These are phyloP conservation scores for Scolopax bukidnonensis DNA, from an alignment of 2,797 vertebrate species.

Conservation along the genomic window DNA sequence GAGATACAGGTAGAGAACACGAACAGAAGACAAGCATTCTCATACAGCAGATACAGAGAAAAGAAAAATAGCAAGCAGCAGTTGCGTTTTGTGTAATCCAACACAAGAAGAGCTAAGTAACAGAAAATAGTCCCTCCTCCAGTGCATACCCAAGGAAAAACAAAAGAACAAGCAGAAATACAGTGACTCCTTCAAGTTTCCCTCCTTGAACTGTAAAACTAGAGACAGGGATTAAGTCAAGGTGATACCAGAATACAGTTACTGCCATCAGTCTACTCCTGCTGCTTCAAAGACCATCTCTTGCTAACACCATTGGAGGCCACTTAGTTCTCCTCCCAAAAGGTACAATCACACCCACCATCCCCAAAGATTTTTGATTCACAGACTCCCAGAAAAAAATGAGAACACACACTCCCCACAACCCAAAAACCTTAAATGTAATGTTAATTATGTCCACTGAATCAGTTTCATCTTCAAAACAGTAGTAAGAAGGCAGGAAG, in stretches of 20 bases:
- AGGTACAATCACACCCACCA: not conserved
- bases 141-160: not conserved
- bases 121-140: not conserved
- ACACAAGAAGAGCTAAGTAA: not conserved
- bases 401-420: not conserved
- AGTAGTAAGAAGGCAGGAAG: not conserved
- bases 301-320: not conserved
- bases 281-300: not conserved
- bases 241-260: not conserved
- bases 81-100: not conserved
- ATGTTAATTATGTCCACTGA: not conserved
- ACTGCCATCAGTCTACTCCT: not conserved
- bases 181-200: not conserved
- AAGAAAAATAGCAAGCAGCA: not conserved
- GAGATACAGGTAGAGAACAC: not conserved
- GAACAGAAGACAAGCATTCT: not conserved
- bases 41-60: not conserved
- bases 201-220: not conserved
- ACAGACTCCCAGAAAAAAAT: not conserved
- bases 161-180: not conserved
- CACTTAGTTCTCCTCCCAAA: not conserved
- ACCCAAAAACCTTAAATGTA: not conserved
- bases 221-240: not conserved
- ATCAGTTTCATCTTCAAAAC: not conserved
- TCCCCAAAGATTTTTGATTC: not conserved